Conservation (phyloP, 2,113 vertebrate genomes). For the Morone saxatilis region DNA sequence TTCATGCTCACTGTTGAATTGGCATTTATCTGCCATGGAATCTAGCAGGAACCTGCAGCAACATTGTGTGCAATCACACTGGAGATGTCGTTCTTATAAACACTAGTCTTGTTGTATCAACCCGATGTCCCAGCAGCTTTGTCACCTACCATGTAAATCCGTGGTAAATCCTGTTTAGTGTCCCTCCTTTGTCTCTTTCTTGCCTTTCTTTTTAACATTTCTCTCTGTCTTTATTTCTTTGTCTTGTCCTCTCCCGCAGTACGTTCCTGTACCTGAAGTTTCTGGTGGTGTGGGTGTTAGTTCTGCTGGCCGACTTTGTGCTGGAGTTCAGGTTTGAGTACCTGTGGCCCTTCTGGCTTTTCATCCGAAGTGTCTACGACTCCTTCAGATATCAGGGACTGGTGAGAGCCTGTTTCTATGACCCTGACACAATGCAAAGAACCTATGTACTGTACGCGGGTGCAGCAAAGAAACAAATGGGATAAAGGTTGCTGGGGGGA, state of each 20-base stretch:
- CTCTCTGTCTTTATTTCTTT: not conserved
- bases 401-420: constrained; percentile 81
- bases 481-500: not conserved
- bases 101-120: constrained; percentile 35
- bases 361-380: constrained; percentile 98
- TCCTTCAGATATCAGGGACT: constrained; percentile 99
- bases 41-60: not conserved
- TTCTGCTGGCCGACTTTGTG: constrained; percentile 97
- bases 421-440: not conserved
- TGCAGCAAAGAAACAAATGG: not conserved
- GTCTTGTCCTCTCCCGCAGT: constrained; percentile 77
- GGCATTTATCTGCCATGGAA: not conserved
- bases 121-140: not conserved
- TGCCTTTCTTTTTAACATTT: not conserved
- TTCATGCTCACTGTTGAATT: not conserved
- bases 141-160: constrained; percentile 15
- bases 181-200: not conserved
- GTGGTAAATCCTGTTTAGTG: not conserved
- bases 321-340: constrained; percentile 99
- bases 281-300: constrained; percentile 97
- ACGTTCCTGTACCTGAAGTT: constrained; percentile 99
- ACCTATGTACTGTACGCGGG: not conserved
- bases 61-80: not conserved
- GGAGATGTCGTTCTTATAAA: not conserved
- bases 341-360: constrained; percentile 99